Conservation (phyloP, 2,113 vertebrate species). For the Cryptotis parvus region DNA sequence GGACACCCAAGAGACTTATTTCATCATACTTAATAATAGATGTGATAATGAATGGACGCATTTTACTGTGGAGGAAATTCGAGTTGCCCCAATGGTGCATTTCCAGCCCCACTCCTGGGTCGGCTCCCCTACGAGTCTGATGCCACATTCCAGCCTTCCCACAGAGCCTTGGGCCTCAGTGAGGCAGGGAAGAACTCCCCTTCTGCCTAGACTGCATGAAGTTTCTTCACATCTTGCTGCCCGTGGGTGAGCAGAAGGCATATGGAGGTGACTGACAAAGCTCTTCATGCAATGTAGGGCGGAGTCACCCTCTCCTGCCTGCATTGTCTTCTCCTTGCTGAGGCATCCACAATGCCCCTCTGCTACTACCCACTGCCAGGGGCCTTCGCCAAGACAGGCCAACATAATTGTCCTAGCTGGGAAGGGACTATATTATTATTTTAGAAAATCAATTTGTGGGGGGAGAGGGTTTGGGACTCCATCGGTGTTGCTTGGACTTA, state of each 20-base stretch:
- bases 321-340: background rate
- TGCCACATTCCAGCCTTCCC: no score
- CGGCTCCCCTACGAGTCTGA: background rate
- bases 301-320: background rate
- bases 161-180: background rate
- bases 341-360: no score
- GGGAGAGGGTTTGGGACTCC: no score
- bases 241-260: background rate
- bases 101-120: background rate
- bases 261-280: background rate
- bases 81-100: accelerated
- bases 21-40: background rate
- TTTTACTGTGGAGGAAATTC: background rate
- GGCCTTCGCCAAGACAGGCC: no score
- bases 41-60: background rate
- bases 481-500: no score
- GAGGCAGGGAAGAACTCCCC: background rate
- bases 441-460: no score
- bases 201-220: background rate
- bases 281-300: background rate
- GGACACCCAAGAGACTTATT: background rate
- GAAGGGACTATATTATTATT: no score
- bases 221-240: background rate
- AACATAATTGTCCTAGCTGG: no score
- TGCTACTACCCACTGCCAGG: no score